Conservation (phyloP, 2,113 vertebrate species). For the Coturnix japonica region DNA sequence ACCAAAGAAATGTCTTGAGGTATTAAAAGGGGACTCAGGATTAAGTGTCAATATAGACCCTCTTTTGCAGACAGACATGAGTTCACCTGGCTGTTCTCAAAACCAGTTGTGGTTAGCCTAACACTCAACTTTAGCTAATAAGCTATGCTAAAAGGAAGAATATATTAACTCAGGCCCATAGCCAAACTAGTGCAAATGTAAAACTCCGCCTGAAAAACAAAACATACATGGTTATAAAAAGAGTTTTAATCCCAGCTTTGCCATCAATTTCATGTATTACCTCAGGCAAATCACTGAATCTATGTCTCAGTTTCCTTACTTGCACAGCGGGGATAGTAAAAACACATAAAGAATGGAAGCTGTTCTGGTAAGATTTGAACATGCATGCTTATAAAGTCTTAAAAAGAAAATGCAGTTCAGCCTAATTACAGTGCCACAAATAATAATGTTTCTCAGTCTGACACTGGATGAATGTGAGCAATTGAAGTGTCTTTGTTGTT, state of each 20-base stretch:
- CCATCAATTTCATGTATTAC: neutral
- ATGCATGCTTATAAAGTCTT: neutral
- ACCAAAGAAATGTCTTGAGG: neutral
- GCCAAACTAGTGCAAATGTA: slow-evolving; percentile 13
- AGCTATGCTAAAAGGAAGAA: neutral
- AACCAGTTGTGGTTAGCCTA: neutral
- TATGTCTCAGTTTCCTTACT: neutral
- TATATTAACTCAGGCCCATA: slow-evolving; percentile 13
- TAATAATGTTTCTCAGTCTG: neutral
- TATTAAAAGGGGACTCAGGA: neutral
- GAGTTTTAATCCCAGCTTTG: neutral
- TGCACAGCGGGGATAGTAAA: neutral
- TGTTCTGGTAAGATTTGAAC: neutral
- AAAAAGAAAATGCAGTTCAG: slow-evolving; percentile 9
- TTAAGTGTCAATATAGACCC: neutral
- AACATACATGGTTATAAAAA: neutral
- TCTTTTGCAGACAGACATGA: slow-evolving; percentile 28
- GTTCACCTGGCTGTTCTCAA: slow-evolving; percentile 33
- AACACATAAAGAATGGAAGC: neutral
- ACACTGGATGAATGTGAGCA: neutral
- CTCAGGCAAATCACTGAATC: neutral
- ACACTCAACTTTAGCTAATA: neutral
- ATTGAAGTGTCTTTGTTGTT: neutral
- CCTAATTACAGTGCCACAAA: neutral
- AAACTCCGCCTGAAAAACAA: neutral